Conservation (phyloP, 1,140 invertebrate genomes). For the Zaprionus ornatus region DNA sequence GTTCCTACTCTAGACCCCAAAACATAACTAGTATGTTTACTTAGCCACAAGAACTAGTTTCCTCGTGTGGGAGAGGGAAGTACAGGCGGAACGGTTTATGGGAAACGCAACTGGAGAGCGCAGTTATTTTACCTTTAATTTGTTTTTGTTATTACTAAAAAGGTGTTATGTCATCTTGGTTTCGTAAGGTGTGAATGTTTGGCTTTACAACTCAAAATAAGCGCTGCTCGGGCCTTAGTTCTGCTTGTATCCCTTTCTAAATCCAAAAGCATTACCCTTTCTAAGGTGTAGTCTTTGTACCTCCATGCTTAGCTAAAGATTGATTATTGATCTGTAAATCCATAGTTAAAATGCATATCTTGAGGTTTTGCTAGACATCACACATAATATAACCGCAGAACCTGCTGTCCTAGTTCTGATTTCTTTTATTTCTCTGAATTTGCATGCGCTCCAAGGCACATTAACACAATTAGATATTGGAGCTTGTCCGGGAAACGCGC, state of each 20-base stretch:
- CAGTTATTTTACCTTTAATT: slow-evolving; percentile 46
- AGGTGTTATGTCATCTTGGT: slow-evolving; percentile 53
- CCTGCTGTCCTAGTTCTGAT: not conserved
- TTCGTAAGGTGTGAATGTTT: not conserved
- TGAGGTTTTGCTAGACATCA: not conserved
- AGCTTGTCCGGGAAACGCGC: slow-evolving; percentile 70
- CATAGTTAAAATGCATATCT: not conserved
- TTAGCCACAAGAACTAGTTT: slow-evolving; percentile 52
- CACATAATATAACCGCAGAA: not conserved
- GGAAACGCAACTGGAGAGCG: slow-evolving; percentile 41
- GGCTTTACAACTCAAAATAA: not conserved
- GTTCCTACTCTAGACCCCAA: slow-evolving; percentile 12
- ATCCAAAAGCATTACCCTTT: not conserved
- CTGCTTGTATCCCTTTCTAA: not conserved
- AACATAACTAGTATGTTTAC: slow-evolving; percentile 25
- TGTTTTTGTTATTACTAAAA: slow-evolving; percentile 39
- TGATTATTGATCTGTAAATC: not conserved
- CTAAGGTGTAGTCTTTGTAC: no score
- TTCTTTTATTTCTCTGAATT: slow-evolving; percentile 29
- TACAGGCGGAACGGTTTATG: slow-evolving; percentile 49
- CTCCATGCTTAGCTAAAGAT: no score
- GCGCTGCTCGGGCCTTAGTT: not conserved
- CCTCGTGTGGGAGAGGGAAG: not conserved
- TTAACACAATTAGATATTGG: slow-evolving; percentile 72
- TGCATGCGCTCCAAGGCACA: slow-evolving; percentile 55